phyloP scores from a whole-genome alignment of 2,888 invertebrate genomes.

The Mimachlamys varia region DNA sequence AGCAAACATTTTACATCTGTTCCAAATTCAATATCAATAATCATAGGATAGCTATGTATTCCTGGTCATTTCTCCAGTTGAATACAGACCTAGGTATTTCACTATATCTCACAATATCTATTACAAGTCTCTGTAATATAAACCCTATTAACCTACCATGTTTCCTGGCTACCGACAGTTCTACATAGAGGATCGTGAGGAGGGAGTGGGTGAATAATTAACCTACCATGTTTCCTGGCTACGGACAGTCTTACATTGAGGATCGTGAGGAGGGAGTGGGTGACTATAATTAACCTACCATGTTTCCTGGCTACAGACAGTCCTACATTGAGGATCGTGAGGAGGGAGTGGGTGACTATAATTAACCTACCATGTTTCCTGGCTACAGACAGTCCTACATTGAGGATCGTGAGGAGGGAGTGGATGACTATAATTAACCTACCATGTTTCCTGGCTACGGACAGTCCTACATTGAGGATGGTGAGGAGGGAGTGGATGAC shows the following conservation, averaged over 20 bases:
- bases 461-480: constrained; percentile 92
- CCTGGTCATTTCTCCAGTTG: too few species aligned
- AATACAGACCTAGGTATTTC: too few species aligned
- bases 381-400: constrained; percentile 93
- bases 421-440: constrained; percentile 91
- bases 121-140: too few species aligned
- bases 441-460: constrained; percentile 91
- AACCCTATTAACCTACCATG: constrained; percentile 41
- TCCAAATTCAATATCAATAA: too few species aligned
- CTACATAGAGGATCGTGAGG: constrained; percentile 90
- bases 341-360: constrained; percentile 90
- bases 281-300: too few species aligned
- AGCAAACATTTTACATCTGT: too few species aligned
- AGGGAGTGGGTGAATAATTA: constrained; percentile 90
- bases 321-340: constrained; percentile 91
- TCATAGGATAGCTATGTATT: too few species aligned
- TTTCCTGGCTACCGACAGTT: constrained; percentile 93
- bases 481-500: constrained; percentile 90
- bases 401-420: constrained; percentile 89
- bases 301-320: constrained; percentile 92
- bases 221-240: constrained; percentile 90
- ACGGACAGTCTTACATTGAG: constrained; percentile 93
- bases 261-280: constrained; percentile 89
- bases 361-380: too few species aligned
- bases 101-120: too few species aligned